phyloP scores from a whole-genome alignment of 2,113 vertebrate species.

The Myiozetetes cayanensis region DNA sequence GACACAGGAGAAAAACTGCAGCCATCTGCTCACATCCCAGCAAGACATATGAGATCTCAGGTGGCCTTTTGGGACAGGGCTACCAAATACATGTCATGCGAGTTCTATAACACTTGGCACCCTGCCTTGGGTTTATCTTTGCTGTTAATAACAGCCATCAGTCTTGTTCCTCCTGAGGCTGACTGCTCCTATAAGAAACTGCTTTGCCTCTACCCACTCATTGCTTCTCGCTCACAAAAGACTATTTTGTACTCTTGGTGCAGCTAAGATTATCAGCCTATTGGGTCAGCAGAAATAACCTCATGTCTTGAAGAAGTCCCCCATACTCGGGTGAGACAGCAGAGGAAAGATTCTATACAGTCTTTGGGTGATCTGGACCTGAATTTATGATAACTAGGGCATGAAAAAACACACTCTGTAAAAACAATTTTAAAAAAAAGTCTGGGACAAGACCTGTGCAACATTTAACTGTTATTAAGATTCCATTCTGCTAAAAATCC shows the following conservation, averaged over 20 bases:
- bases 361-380: neutral
- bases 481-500: neutral
- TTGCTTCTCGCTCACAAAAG: neutral
- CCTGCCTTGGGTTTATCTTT: neutral
- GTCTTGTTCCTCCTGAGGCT: neutral
- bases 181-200: neutral
- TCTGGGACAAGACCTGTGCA: neutral
- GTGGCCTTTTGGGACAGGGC: neutral
- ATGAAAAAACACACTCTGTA: neutral
- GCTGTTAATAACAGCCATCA: neutral
- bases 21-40: neutral
- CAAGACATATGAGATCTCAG: neutral
- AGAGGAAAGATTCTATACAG: neutral
- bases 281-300: neutral
- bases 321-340: fast-evolving
- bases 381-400: neutral
- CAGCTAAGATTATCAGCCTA: neutral
- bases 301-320: neutral
- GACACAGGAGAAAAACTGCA: neutral
- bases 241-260: fast-evolving
- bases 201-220: neutral
- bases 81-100: fast-evolving
- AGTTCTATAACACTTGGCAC: neutral
- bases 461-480: neutral
- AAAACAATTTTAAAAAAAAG: neutral